Percentiles rank a stretch among this genome's conserved stretches.
Evolutionary conservation across 2,113 vertebrate species (phyloP).

Genomic region (Sander lucioperca): DNA sequence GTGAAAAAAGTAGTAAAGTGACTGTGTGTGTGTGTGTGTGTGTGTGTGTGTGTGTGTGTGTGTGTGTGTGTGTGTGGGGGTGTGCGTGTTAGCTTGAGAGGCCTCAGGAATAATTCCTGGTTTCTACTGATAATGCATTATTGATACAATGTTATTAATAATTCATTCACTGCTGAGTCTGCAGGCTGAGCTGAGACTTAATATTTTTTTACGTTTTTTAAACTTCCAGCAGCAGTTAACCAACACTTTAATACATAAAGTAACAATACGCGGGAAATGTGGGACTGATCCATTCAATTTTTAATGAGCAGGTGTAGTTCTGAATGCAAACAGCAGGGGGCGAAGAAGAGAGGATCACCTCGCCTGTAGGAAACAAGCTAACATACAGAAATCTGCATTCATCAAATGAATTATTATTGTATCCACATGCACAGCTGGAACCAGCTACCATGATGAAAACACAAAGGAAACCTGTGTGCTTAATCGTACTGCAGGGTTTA

Average conservation of each 20-base stretch:
- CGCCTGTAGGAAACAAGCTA: no score
- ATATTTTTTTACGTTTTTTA: conserved; percentile 17
- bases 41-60: conserved; percentile 19
- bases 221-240: background rate
- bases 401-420: no score
- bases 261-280: background rate
- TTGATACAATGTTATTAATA: conserved; percentile 58
- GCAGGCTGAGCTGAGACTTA: conserved; percentile 18
- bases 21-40: background rate
- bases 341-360: no score
- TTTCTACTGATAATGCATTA: conserved; percentile 71
- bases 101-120: conserved; percentile 55
- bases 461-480: no score
- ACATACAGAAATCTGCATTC: no score
- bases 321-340: background rate
- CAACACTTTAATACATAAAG: background rate
- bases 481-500: no score
- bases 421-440: no score
- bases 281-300: no score
- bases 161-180: conserved; percentile 62
- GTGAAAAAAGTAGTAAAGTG: background rate
- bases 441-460: no score
- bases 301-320: no score
- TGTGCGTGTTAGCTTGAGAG: background rate
- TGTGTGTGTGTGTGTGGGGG: background rate